Evolutionary conservation across 2,797 vertebrate genomes (phyloP), one percentile per base, ranked within the genome.

Genomic region (Vireo griseus): DNA sequence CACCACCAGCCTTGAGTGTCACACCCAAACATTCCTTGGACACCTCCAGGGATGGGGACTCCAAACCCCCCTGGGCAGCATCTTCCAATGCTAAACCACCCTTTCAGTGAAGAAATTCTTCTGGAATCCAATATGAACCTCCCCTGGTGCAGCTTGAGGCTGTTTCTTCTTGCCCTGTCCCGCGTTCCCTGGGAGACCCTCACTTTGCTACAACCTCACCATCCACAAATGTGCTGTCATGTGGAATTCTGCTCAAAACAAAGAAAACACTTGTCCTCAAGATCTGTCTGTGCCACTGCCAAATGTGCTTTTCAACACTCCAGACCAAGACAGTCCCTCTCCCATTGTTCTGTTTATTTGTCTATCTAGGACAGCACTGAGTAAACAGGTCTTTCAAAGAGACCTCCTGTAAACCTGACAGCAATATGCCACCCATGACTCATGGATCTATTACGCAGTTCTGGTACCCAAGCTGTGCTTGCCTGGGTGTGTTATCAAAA

Each of bases 361-460:
- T 71, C 76, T 86, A 88, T 31, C 52, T 75, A 90, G 79, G 58
- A 63, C 82, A 91, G 79, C 88, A 85, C 0, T 16, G 77, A 84
- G 92, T 78, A 90, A 94, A 94, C 95, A 97, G 67, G 73, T 92
- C 94, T 76, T 86, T 69, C 89, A 90, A 35, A 92, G 76, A 94
- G 79, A 89, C 92, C 55, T 18, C 63, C 1, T 69, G 92, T 40
- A 81, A 92, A 81, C 81, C 88, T 52, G 83, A 62, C 55, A 84
- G 90, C 91, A 35, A 25, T 12, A 33, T 62, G 94, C 68, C 78
- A 92, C 78, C 45, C 73, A 0, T 95, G 95, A 94, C 82, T 96
- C 94, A 95, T 0, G 33, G 50, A 79, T 90, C 92, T 84, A n/a
- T 57, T 76, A 92, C 79, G 82, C 76, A 73, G 26, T 66, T n/a